Percentiles rank a stretch among this genome's conserved stretches.
Conservation (phyloP, 2,797 vertebrate genomes). For the Parauchenoglanis ngamensis region DNA sequence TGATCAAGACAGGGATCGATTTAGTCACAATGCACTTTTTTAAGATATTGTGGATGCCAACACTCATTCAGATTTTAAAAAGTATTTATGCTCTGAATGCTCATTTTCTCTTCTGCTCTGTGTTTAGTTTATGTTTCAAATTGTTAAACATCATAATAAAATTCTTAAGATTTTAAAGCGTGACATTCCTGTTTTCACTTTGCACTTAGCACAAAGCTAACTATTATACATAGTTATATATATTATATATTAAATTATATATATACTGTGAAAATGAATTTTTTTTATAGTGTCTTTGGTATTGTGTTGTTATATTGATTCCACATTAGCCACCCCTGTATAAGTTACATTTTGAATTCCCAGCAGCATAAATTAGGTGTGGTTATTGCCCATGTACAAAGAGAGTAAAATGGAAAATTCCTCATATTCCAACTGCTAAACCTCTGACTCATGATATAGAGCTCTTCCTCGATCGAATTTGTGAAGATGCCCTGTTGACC, state of each 20-base stretch:
- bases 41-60: background rate
- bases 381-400: background rate
- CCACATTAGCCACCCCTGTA: background rate
- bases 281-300: too few relatives aligned
- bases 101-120: background rate
- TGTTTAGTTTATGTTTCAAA: background rate
- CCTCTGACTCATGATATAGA: conserved; percentile 47
- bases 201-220: background rate
- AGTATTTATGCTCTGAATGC: background rate
- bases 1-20: background rate
- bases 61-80: background rate
- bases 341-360: background rate
- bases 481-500: conserved; percentile 25
- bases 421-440: background rate
- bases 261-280: background rate
- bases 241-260: background rate
- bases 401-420: background rate
- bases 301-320: background rate
- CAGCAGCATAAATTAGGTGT: background rate
- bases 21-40: background rate
- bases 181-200: background rate
- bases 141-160: background rate
- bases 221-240: background rate
- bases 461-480: conserved; percentile 30
- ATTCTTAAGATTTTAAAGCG: background rate